Base-by-base conservation (phyloP, 2,797 vertebrate species). In the Parotocinclus haroldoi region DNA sequence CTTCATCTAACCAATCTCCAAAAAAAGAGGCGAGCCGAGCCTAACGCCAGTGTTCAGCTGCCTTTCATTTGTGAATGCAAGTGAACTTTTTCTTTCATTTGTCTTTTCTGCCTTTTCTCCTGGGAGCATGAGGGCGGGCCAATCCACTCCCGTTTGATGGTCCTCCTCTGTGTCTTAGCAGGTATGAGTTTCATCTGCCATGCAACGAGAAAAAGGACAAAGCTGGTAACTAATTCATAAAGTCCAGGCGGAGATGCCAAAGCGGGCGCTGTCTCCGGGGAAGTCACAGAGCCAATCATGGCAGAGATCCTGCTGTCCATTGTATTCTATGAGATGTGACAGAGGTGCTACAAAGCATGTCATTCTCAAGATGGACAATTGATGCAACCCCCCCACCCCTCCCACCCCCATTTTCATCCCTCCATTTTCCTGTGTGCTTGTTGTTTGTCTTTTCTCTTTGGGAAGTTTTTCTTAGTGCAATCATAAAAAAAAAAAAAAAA, bases 211-310 rank as follows among this genome's bases (percentile, higher is more conserved):
- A 80, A 81, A 78, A 80, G 82, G 80, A 80, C 81, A 83, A 64
- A 83, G 84, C 70, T 89, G 86, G 85, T 92, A 89, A 91, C 85
- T 92, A 92, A 92, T 91, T 92, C 89, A 92, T 91, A 90, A 91
- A 89, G 87, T 89, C 87, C 87, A 78, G 72, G 80, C 78, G 80
- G 73, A 80, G 76, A 75, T 70, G 74, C 65, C 74, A 75, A 77
- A 78, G 78, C 78, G 76, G 75, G 64, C 57, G 55, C 84, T 81
- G 84, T 89, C 90, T 86, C 89, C 57, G 50, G 88, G 86, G 88
- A 89, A 79, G 83, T 87, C 78, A 87, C 84, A 79, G 83, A 86
- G 83, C 85, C 88, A 86, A 87, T 87, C 87, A 89, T 87, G 85
- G 87, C 84, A 75, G 74, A 72, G 73, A 75, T 78, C 68, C 75